Evolutionary conservation across 2,888 invertebrate species (phyloP), one percentile per base, ranked within the genome.

Genomic region (Meandrusa payeni): DNA sequence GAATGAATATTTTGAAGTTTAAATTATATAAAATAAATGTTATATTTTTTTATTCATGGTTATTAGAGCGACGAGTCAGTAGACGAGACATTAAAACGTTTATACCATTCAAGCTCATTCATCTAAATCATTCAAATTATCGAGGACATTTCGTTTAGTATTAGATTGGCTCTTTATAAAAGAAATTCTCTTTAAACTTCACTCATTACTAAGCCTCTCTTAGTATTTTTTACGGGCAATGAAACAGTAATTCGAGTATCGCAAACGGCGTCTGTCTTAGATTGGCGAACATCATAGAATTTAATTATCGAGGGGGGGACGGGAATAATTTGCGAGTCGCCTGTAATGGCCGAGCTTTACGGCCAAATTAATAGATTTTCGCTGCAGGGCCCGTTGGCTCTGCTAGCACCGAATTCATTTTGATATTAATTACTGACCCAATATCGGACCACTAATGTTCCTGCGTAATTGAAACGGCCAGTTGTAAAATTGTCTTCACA

Each of bases 311-410:
- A 64, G 76, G 80, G 76, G 80, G 81, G 69, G 79, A 69, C 66
- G 63, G 70, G 66, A 78, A 81, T 83, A 79, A 86, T 82, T 82
- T 81, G 80, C 75, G 77, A 78, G 63, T 79, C 73, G 77, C 64
- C 73, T 69, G 71, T 75, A 78, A 81, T 70, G 75, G 74, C 67
- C 62, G 57, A 70, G 65, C 64, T 85, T 83, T 79, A 83, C 70
- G 65, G 72, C 64, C 68, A 77, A 80, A 85, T 85, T 83, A 83
- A 83, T 85, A 82, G 79, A 80, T 83, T 76, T 69, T 66, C 73
- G 67, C 71, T 65, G 69, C 64, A 71, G 61, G 69, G 69, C 61
- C 55, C 62, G 64, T 57, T 65, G 60, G 70, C 69, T 69, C 67
- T 62, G 61, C 34, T 32, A 38, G 38, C 38, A 52, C 57, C 54